Evolutionary conservation across 2,113 vertebrate genomes (phyloP).

Genomic region (Chitala chitala): DNA sequence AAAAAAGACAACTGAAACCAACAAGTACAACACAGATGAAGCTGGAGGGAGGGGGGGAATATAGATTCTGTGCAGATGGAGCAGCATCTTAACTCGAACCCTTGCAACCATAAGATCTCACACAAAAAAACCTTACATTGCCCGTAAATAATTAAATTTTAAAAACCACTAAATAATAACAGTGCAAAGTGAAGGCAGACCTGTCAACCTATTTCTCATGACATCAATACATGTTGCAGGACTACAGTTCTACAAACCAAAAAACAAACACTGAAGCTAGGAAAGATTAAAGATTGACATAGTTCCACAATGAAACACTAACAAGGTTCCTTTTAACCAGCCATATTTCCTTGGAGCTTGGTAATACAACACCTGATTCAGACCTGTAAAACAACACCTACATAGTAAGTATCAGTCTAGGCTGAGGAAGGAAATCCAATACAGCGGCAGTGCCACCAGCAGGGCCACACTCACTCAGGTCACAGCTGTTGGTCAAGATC

Average conservation of each 20-base stretch:
- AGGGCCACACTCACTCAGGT: not conserved
- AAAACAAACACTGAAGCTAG: slow-evolving; percentile 13
- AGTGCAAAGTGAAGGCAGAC: no score
- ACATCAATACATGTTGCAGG: no score
- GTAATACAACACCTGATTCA: not conserved
- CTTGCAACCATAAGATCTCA: no score
- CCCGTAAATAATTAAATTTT: no score
- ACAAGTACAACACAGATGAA: no score
- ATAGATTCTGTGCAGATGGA: no score
- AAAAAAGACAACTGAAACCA: no score
- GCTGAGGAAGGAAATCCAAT: slow-evolving; percentile 7
- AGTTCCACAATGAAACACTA: not conserved
- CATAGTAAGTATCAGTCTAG: slow-evolving; percentile 14
- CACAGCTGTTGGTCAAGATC: slow-evolving; percentile 10
- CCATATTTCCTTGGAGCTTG: slow-evolving; percentile 4
- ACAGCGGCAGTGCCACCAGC: not conserved
- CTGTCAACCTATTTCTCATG: not conserved
- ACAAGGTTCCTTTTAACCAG: slow-evolving; percentile 5
- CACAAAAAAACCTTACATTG: no score
- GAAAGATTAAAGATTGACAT: not conserved
- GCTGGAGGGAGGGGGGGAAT: no score
- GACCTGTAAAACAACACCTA: slow-evolving; percentile 7
- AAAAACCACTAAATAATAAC: no score
- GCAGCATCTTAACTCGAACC: no score
- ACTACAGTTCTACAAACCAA: not conserved